phyloP scores from a whole-genome alignment of 2,797 vertebrate genomes.

The Enteromius fasciolatus region DNA sequence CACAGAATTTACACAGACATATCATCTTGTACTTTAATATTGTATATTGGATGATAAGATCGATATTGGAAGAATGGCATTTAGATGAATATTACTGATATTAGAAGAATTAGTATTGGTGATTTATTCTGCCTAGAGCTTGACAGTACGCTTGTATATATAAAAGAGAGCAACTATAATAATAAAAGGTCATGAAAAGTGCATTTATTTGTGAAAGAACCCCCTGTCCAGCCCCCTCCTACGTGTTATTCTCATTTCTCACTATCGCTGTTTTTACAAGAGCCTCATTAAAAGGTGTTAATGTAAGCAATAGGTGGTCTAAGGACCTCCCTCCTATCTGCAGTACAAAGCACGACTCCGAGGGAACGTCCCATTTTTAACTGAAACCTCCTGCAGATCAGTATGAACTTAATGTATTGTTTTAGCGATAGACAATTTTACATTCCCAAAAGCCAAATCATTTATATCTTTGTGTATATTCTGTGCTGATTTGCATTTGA shows the following conservation, averaged over 20 bases:
- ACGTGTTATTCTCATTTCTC: background rate
- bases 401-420: background rate
- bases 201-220: background rate
- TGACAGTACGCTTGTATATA: background rate
- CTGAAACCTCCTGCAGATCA: background rate
- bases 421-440: background rate
- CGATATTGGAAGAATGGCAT: background rate
- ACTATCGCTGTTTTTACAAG: slow-evolving; percentile 17
- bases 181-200: background rate
- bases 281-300: slow-evolving; percentile 45
- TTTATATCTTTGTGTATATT: background rate
- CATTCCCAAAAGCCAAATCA: background rate
- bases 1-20: background rate
- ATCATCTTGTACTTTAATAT: background rate
- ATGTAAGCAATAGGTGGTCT: slow-evolving; percentile 26
- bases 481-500: background rate
- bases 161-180: background rate
- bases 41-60: too few species aligned
- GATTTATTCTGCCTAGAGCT: background rate
- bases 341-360: slow-evolving; percentile 11
- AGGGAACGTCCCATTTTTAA: slow-evolving; percentile 18
- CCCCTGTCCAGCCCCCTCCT: background rate
- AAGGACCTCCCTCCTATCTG: slow-evolving; percentile 1
- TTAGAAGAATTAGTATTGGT: too few species aligned
- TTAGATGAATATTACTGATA: too few species aligned